Percentiles rank a stretch among this genome's conserved stretches.
These are phyloP conservation scores for Actias luna DNA, from an alignment of 2,888 invertebrate genomes.

Conservation along the genomic window DNA sequence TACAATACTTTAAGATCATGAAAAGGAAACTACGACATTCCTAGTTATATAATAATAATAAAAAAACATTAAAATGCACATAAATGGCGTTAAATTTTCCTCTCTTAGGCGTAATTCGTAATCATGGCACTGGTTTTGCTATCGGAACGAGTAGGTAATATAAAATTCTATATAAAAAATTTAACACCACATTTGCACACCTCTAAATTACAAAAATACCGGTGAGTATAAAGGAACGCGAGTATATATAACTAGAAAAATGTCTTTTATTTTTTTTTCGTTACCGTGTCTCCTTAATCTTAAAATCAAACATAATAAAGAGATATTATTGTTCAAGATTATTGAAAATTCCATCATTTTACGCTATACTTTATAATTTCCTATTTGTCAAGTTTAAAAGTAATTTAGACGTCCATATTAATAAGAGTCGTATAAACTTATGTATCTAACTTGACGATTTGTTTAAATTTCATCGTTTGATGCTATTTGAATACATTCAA, in stretches of 20 bases:
- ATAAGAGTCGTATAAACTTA: slow-evolving; percentile 2
- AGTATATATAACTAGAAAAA: not conserved
- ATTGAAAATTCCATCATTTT: not conserved
- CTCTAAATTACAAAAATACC: not conserved
- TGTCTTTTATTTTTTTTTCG: not conserved
- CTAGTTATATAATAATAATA: not conserved
- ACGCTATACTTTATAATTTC: not conserved
- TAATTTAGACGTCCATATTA: not conserved
- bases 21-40: not conserved
- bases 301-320: not conserved
- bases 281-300: not conserved
- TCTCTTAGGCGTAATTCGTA: slow-evolving; percentile 2
- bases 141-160: not conserved
- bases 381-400: slow-evolving; percentile 1
- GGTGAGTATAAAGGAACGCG: slow-evolving; percentile 10
- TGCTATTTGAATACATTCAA: not conserved
- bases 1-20: slow-evolving; percentile 1
- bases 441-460: not conserved
- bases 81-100: slow-evolving; percentile 8
- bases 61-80: not conserved
- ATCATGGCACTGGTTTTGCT: slow-evolving; percentile 10
- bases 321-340: slow-evolving; percentile 2
- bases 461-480: not conserved
- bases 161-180: slow-evolving; percentile 3
- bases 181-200: slow-evolving; percentile 9